A percentile compares a stretch with the other conserved stretches of the same genome.
phyloP scores from a whole-genome alignment of 2,888 invertebrate genomes.

The Cotesia congregata region DNA sequence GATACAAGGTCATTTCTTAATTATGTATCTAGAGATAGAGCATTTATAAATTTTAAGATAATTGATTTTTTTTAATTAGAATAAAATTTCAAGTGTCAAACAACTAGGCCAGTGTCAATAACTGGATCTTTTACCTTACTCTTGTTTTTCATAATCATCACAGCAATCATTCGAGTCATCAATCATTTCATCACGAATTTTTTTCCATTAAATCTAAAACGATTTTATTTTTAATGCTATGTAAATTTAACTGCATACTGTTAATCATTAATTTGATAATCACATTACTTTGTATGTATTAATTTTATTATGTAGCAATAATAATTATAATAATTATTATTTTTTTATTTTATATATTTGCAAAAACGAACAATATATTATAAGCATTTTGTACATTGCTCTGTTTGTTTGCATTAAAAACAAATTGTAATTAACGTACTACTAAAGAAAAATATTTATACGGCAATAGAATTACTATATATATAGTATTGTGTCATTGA shows the following conservation, averaged over 20 bases:
- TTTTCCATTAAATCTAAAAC: background rate
- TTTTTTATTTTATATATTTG: background rate
- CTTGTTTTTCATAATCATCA: background rate
- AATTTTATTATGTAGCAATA: background rate
- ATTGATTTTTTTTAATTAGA: no score
- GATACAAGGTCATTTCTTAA: no score
- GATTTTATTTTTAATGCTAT: background rate
- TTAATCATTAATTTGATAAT: background rate
- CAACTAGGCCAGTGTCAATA: no score
- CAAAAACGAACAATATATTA: conserved; percentile 10
- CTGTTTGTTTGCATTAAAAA: conserved; percentile 19
- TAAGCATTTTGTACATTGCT: conserved; percentile 27
- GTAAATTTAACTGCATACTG: conserved; percentile 1
- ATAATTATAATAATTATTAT: conserved; percentile 4
- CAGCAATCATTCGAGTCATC: background rate
- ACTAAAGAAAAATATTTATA: conserved; percentile 24
- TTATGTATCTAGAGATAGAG: no score
- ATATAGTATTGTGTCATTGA: background rate
- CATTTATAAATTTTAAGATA: no score
- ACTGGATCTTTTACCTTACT: no score
- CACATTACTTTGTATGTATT: background rate
- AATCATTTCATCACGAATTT: background rate
- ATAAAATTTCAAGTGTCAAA: no score
- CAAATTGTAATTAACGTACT: conserved; percentile 35
- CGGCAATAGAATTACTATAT: conserved; percentile 4